Percentiles rank a stretch among this genome's conserved stretches.
These are phyloP conservation scores for Gymnocephalus cernua DNA, from an alignment of 2,113 vertebrate species.

Conservation along the genomic window DNA sequence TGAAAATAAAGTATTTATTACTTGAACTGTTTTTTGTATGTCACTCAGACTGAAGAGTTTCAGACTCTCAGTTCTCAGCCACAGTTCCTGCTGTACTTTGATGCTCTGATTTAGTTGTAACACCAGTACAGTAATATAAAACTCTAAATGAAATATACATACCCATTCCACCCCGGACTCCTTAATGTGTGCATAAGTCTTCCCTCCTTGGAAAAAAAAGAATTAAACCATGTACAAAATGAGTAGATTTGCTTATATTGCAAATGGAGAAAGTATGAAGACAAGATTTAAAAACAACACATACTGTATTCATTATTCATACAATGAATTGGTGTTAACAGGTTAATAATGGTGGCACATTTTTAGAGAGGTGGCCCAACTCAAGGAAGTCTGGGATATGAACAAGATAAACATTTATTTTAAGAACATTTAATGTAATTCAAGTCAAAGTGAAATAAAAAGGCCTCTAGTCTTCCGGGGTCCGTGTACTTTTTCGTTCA, in stretches of 20 bases:
- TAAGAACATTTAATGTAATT: background rate
- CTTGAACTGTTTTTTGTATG: slow-evolving; percentile 10
- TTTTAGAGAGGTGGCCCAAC: background rate
- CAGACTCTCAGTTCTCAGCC: background rate
- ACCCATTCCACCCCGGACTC: no score
- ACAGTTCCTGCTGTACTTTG: background rate
- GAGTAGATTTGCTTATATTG: no score
- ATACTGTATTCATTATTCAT: no score
- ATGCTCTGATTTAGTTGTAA: background rate
- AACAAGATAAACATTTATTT: background rate
- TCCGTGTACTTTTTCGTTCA: no score
- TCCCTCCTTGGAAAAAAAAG: background rate
- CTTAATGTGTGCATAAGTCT: background rate
- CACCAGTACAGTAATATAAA: background rate
- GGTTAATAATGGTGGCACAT: no score
- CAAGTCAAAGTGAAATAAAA: background rate
- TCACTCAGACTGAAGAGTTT: background rate
- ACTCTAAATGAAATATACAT: background rate
- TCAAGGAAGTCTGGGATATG: background rate
- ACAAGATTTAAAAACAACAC: background rate
- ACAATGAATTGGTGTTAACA: no score
- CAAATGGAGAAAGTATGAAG: background rate
- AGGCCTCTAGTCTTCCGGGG: no score
- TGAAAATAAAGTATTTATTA: slow-evolving; percentile 83
- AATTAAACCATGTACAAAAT: background rate